phyloP scores from a whole-genome alignment of 2,888 invertebrate genomes.

The Cantharis rufa region DNA sequence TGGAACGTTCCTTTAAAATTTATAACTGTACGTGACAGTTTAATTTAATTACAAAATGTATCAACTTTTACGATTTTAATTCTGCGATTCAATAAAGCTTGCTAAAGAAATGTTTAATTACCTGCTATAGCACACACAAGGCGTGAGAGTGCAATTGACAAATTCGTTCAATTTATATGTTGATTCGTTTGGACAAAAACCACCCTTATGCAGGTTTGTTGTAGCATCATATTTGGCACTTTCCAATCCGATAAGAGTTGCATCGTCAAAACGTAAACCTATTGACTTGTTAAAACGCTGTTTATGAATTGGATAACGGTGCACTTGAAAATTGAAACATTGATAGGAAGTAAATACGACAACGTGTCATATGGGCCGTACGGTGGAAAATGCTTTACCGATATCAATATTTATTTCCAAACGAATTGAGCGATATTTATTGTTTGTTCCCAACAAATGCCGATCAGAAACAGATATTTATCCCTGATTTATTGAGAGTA shows the following conservation, averaged over 20 bases:
- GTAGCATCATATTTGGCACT: constrained; percentile 11
- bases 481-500: constrained; percentile 37
- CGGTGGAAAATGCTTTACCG: neutral
- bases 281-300: constrained; percentile 50
- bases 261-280: constrained; percentile 43
- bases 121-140: constrained; percentile 31
- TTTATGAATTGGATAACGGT: constrained; percentile 48
- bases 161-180: constrained; percentile 32
- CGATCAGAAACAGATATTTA: constrained; percentile 49
- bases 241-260: constrained; percentile 22
- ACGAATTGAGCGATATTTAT: constrained; percentile 49
- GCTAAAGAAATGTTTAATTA: constrained; percentile 33
- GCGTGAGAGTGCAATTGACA: constrained; percentile 36
- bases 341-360: constrained; percentile 37
- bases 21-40: neutral
- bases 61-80: constrained; percentile 20
- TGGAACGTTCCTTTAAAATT: neutral
- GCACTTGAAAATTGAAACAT: constrained; percentile 51
- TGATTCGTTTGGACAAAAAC: constrained; percentile 4
- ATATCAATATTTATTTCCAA: constrained; percentile 41
- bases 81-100: constrained; percentile 17
- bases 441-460: constrained; percentile 42
- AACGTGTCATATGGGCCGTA: neutral
- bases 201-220: neutral
- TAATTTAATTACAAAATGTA: neutral